Percentiles rank a stretch among this genome's conserved stretches.
phyloP scores from a whole-genome alignment of 1,140 invertebrate species.

The Probaryconus sp. region DNA sequence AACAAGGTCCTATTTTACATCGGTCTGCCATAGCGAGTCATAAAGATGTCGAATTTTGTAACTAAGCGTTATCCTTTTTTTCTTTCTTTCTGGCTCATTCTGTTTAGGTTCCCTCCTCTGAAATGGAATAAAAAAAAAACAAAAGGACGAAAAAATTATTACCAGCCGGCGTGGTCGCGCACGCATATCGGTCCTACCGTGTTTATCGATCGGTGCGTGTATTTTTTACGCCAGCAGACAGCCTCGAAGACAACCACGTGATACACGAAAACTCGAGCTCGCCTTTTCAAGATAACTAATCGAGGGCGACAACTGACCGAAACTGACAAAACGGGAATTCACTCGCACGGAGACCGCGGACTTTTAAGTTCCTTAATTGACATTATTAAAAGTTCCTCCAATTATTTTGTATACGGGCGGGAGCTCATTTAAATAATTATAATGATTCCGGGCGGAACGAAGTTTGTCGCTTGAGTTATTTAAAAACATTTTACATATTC shows the following conservation, averaged over 20 bases:
- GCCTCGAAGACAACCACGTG: conserved; percentile 39
- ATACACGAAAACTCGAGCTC: conserved; percentile 24
- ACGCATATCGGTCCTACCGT: conserved; percentile 39
- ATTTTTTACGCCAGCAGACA: conserved; percentile 54
- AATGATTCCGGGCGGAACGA: no score
- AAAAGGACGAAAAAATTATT: conserved; percentile 41
- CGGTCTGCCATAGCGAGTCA: conserved; percentile 51
- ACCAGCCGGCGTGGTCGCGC: conserved; percentile 32
- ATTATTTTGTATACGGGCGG: no score
- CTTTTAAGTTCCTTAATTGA: conserved; percentile 7
- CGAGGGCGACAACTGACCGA: not conserved
- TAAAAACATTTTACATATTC: no score
- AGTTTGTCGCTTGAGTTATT: no score
- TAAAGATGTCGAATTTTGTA: conserved; percentile 69
- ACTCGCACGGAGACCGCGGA: no score
- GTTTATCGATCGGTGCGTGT: conserved; percentile 58
- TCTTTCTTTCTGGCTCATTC: conserved; percentile 13
- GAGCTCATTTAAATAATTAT: no score
- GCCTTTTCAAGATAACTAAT: conserved; percentile 40
- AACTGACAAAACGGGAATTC: no score
- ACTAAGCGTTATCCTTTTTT: conserved; percentile 62
- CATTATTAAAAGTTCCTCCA: conserved; percentile 9
- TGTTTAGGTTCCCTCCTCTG: conserved; percentile 23
- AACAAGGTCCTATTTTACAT: conserved; percentile 44
- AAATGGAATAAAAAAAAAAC: conserved; percentile 3